Evolutionary conservation across 2,888 invertebrate genomes (phyloP).

Genomic region (Harpagoxenus sublaevis): DNA sequence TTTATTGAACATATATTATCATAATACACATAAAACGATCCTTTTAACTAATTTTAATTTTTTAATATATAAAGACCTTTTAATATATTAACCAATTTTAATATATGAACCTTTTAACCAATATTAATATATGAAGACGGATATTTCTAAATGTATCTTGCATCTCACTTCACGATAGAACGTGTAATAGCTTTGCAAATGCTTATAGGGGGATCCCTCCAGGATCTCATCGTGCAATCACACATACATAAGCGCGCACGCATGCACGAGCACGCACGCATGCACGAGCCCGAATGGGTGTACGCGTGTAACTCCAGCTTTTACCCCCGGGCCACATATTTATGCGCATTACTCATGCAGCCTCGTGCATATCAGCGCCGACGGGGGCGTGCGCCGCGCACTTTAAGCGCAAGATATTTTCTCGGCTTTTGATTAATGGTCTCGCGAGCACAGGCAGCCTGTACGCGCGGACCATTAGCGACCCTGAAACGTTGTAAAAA

Average conservation of each 20-base stretch:
- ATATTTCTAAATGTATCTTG: background rate
- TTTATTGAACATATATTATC: background rate
- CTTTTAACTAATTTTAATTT: no score
- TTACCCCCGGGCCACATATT: conserved; percentile 61
- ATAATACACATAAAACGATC: background rate
- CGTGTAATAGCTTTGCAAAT: background rate
- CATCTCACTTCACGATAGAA: background rate
- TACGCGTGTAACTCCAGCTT: conserved; percentile 26
- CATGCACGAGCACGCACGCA: background rate
- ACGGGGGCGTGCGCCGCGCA: conserved; percentile 55
- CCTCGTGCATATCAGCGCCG: conserved; percentile 63
- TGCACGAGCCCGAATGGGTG: conserved; percentile 19
- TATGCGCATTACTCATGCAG: conserved; percentile 69
- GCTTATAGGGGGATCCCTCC: background rate
- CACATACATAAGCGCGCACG: background rate
- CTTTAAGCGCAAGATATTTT: conserved; percentile 71
- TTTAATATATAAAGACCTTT: background rate
- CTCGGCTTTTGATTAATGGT: conserved; percentile 72
- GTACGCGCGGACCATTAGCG: conserved; percentile 68
- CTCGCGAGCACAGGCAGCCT: conserved; percentile 40
- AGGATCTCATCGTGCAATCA: background rate
- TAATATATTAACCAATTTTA: no score
- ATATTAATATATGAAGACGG: background rate
- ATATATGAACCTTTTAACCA: background rate
- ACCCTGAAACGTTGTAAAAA: conserved; percentile 61